Evolutionary conservation across 2,113 vertebrate species (phyloP), one percentile per base, ranked within the genome.

Genomic region (Macquaria ambigua): DNA sequence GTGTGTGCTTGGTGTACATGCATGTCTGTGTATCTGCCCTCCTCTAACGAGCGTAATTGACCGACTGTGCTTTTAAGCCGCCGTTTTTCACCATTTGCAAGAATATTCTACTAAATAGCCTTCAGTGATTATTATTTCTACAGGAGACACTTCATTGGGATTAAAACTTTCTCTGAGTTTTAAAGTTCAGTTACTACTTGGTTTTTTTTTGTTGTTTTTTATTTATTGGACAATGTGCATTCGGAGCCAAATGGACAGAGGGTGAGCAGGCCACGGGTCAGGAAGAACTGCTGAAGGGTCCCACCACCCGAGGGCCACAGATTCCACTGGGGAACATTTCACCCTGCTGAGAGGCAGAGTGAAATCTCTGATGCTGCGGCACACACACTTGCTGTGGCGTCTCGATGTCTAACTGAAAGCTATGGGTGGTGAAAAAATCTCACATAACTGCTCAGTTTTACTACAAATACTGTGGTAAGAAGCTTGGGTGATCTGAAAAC

Each of bases 21-120:
- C 81, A 85, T 87, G 90, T 90, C 89, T 93, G 90, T 83, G 77
- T 90, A 87, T 91, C 90, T 90, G 91, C 91, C 94, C 94, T 91
- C 90, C 81, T 94, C 91, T 94, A 94, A 95, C 93, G 88, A 95
- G 92, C 85, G 81, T 95, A 95, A 95, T 95, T 96, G 95, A 94
- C 93, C 92, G 84, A 90, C 88, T 91, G 82, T 88, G 90, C 89
- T 92, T 95, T 93, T 90, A 86, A 93, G 84, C 76, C 3, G 67
- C 84, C 83, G 80, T 92, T 94, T 91, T 92, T 91, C 84, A 92
- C 91, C 77, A 90, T 93, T 93, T 93, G 93, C 56, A 58, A 78
- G 89, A 87, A 79, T 83, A 88, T 89, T 92, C 87, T 75, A 76
- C 92, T 94, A 93, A 95, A 92, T 90, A 91, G 94, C 94, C 94